phyloP scores from a whole-genome alignment of 2,113 vertebrate species.

The Malurus cyaneus region DNA sequence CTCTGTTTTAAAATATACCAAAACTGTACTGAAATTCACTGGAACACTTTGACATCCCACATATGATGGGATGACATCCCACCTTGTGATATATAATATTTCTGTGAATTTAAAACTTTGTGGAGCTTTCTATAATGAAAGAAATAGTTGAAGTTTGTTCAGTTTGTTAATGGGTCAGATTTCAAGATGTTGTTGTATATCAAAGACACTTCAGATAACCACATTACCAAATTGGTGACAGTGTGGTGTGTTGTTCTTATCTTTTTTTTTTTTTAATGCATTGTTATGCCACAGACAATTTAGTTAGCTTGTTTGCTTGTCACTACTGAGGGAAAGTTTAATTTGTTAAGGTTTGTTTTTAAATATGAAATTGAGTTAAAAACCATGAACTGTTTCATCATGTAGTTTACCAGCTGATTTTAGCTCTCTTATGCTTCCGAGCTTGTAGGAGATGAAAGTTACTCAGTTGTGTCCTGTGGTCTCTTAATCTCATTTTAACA shows the following conservation, averaged over 20 bases:
- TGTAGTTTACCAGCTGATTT: background rate
- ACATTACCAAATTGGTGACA: background rate
- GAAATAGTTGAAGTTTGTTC: background rate
- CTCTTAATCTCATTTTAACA: conserved; percentile 7
- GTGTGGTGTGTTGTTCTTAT: background rate
- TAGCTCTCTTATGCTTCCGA: background rate
- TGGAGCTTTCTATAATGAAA: conserved; percentile 13
- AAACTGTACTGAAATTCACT: background rate
- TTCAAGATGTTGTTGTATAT: background rate
- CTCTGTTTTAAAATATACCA: conserved; percentile 21
- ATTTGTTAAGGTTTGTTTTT: background rate
- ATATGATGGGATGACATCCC: background rate
- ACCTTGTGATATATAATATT: background rate
- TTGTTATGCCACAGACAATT: conserved; percentile 7
- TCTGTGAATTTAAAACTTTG: background rate
- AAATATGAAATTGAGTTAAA: background rate
- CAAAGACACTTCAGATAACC: background rate
- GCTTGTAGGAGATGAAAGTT: background rate
- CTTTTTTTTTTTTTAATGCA: background rate
- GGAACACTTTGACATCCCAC: background rate
- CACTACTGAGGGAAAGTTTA: background rate
- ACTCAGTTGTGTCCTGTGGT: background rate
- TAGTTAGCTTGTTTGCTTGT: background rate
- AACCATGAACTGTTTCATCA: background rate
- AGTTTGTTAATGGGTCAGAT: background rate